These are phyloP conservation scores for Lochmaea crataegi DNA, from an alignment of 2,888 invertebrate species.

Conservation along the genomic window DNA sequence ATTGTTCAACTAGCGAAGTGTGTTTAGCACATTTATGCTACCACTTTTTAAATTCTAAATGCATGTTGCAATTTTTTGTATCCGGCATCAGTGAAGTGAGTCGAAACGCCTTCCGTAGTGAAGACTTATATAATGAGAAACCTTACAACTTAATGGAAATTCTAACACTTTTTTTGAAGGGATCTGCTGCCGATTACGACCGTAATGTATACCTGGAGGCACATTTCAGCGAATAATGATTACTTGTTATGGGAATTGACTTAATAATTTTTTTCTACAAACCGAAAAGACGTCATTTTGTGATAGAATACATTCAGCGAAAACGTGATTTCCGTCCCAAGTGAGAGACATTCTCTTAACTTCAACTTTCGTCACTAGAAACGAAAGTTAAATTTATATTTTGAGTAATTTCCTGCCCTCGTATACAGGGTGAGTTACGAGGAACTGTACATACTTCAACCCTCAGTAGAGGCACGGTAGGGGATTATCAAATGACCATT, in stretches of 20 bases:
- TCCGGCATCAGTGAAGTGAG: conserved; percentile 35
- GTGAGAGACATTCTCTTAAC: too few relatives aligned
- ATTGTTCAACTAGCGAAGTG: conserved; percentile 4
- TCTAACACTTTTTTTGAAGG: conserved; percentile 12
- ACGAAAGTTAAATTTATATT: too few relatives aligned
- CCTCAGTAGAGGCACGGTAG: too few relatives aligned
- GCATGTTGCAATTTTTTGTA: conserved; percentile 35
- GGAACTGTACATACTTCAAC: too few relatives aligned
- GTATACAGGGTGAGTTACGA: too few relatives aligned
- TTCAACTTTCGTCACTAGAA: too few relatives aligned
- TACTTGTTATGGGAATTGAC: background rate
- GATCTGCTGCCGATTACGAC: background rate
- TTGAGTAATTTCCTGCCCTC: too few relatives aligned
- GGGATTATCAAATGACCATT: too few relatives aligned
- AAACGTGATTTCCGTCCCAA: too few relatives aligned
- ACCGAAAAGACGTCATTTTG: too few relatives aligned
- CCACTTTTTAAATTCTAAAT: conserved; percentile 1
- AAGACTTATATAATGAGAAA: conserved; percentile 35
- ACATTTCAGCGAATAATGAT: background rate
- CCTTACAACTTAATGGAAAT: conserved; percentile 21
- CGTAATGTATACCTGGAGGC: background rate
- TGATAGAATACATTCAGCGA: too few relatives aligned
- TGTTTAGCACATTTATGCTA: background rate
- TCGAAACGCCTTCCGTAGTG: conserved; percentile 33
- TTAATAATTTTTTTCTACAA: too few relatives aligned